phyloP scores from a whole-genome alignment of 2,888 invertebrate genomes.

The Campoletis raptor region DNA sequence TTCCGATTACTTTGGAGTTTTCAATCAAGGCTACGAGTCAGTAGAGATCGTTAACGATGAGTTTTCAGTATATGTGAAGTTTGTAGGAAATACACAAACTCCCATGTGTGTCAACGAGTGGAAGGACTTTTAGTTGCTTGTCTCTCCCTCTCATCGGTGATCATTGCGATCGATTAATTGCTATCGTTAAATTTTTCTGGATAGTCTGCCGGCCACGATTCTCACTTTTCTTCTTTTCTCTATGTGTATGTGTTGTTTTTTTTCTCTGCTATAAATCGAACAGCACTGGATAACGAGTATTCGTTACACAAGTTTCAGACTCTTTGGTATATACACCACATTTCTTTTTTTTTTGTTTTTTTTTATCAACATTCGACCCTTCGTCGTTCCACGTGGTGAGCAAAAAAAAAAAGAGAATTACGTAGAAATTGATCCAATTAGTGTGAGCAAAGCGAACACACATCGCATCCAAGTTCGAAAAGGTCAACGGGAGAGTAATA shows the following conservation, averaged over 20 bases:
- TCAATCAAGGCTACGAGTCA: slow-evolving; percentile 31
- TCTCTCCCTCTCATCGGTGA: slow-evolving; percentile 19
- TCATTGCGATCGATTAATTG: slow-evolving; percentile 60
- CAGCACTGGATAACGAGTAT: slow-evolving; percentile 40
- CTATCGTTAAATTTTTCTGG: slow-evolving; percentile 55
- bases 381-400: neutral
- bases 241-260: neutral
- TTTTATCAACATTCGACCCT: slow-evolving; percentile 8
- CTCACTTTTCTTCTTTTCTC: neutral
- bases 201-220: neutral
- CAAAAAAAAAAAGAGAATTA: neutral
- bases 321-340: slow-evolving; percentile 6
- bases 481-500: neutral
- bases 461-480: neutral
- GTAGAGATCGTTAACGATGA: slow-evolving; percentile 47
- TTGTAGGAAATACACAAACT: slow-evolving; percentile 2
- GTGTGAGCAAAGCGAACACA: neutral
- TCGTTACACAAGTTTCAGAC: slow-evolving; percentile 40
- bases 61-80: slow-evolving; percentile 5
- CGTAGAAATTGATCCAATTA: slow-evolving; percentile 49
- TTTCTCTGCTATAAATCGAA: slow-evolving; percentile 22
- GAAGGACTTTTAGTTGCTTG: neutral
- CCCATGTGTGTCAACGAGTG: neutral
- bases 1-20: slow-evolving; percentile 18
- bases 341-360: neutral